Base-by-base conservation (phyloP, 2,113 vertebrate species). In the Euleptes europaea region DNA sequence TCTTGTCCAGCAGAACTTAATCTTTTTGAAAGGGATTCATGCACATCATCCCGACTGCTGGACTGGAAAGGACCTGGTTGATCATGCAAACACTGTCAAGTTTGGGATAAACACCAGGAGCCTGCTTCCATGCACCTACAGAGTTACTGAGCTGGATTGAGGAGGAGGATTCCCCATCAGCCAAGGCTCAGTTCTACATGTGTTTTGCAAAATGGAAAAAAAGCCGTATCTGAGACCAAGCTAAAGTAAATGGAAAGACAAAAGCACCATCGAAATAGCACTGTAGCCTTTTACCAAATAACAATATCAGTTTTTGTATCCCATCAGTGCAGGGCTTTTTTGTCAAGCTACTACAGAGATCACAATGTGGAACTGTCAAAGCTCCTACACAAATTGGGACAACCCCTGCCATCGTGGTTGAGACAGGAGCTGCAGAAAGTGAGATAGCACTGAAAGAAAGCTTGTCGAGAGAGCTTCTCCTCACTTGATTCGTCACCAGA, bases 381-480 rank as follows among this genome's bases (percentile, higher is more conserved):
- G 96, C 96, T 99, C 86, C 96, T 99, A 80, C 98, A 99, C 94
- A 97, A 96, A 84, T 88, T 99, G 86, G 98, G 98, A 84, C 98
- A 99, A 92, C 98, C 99, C 1, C 94, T 99, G 85, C 99, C 98
- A 4, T 97, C 98, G 0, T 99, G 99, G 99, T 95, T 99, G 47
- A 96, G 99, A 93, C 98, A 99, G 90, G 99, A 99, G 91, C 96
- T 99, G 13, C 98, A 99, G 95, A 99, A 99, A 96, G 97, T 99
- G 93, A 98, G 98, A 95, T 96, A 96, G 96, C 96, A 91, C 42
- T 83, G 86, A 85, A 83, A 75, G 91, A 35, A 91, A 86, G 35
- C 72, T 63, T 81, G 88, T 74, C 38, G 49, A 85, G 85, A 87
- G 84, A 78, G 86, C 44, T 38, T 75, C 77, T 86, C 81, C 51